phyloP scores from a whole-genome alignment of 2,888 invertebrate genomes.

The Cosmia trapezina region DNA sequence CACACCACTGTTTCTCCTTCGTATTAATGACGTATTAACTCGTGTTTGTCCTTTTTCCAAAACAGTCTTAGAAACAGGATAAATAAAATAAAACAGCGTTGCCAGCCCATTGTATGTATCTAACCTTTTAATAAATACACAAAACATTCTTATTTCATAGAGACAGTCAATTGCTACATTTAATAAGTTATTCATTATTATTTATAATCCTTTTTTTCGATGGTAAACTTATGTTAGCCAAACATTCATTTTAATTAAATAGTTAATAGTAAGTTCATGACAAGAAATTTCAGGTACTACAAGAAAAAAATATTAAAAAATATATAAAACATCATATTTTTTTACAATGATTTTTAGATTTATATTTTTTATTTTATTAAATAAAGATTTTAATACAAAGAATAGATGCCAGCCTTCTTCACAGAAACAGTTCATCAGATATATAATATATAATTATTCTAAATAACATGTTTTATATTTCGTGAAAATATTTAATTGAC shows the following conservation, averaged over 20 bases:
- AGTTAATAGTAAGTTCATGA: conserved; percentile 39
- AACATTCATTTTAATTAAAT: conserved; percentile 53
- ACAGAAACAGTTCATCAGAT: conserved; percentile 57
- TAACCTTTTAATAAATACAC: conserved; percentile 84
- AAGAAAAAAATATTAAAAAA: conserved; percentile 49
- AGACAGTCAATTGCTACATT: conserved; percentile 81
- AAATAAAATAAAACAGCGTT: conserved; percentile 69
- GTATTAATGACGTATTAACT: not conserved
- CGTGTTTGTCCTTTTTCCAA: not conserved
- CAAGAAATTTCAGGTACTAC: conserved; percentile 64
- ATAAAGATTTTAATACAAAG: conserved; percentile 36
- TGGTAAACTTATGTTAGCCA: conserved; percentile 85
- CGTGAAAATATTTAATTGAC: conserved; percentile 70
- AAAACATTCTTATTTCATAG: conserved; percentile 77
- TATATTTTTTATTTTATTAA: conserved; percentile 34
- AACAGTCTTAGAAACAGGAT: not conserved
- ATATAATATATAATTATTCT: conserved; percentile 17
- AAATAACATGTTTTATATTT: conserved; percentile 49
- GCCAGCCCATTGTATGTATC: conserved; percentile 74
- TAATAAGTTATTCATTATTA: conserved; percentile 67
- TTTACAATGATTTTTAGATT: conserved; percentile 21
- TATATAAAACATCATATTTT: not conserved
- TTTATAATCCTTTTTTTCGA: conserved; percentile 72
- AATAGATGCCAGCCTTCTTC: conserved; percentile 73
- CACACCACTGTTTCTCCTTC: not conserved